Evolutionary conservation across 2,797 vertebrate species (phyloP).

Genomic region (Kryptolebias ocellatus): DNA sequence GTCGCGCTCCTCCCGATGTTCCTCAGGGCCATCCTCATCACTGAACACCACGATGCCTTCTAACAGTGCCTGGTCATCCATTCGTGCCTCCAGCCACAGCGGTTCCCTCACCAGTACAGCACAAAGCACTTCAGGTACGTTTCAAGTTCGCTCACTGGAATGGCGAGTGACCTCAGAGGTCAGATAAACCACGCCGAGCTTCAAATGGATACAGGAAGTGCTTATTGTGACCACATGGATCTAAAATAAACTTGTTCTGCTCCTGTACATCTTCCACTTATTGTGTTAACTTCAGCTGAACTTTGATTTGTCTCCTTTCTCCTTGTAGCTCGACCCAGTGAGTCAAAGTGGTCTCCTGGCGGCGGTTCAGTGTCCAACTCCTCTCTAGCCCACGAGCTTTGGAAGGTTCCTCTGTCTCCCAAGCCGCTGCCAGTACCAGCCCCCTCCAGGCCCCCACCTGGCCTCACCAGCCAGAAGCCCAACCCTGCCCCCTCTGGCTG

Average conservation of each 20-base stretch:
- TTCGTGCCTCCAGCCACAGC: slow-evolving; percentile 99
- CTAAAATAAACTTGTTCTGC: too few species aligned
- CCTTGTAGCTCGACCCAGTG: slow-evolving; percentile 93
- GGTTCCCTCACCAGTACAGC: slow-evolving; percentile 99
- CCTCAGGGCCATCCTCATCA: slow-evolving; percentile 98
- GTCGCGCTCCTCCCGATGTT: slow-evolving; percentile 7
- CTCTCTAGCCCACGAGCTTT: slow-evolving; percentile 98
- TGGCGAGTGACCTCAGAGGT: neutral
- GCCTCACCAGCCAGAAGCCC: slow-evolving; percentile 95
- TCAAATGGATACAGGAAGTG: neutral
- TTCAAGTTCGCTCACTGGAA: neutral
- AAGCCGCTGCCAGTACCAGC: slow-evolving; percentile 95
- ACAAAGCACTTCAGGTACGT: slow-evolving; percentile 99
- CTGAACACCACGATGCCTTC: slow-evolving; percentile 99
- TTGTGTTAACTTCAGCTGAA: too few species aligned
- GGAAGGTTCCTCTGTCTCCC: slow-evolving; percentile 97
- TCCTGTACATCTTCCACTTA: neutral
- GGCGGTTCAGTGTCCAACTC: slow-evolving; percentile 92
- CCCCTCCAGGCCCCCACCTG: slow-evolving; percentile 96
- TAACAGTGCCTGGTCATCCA: slow-evolving; percentile 99
- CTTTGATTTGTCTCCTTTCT: neutral
- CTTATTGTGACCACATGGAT: neutral
- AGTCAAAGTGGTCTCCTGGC: slow-evolving; percentile 97
- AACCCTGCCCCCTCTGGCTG: slow-evolving; percentile 88
- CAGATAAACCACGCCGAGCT: neutral